Conservation (phyloP, 2,888 invertebrate genomes). For the Tanytarsus gracilentus region DNA sequence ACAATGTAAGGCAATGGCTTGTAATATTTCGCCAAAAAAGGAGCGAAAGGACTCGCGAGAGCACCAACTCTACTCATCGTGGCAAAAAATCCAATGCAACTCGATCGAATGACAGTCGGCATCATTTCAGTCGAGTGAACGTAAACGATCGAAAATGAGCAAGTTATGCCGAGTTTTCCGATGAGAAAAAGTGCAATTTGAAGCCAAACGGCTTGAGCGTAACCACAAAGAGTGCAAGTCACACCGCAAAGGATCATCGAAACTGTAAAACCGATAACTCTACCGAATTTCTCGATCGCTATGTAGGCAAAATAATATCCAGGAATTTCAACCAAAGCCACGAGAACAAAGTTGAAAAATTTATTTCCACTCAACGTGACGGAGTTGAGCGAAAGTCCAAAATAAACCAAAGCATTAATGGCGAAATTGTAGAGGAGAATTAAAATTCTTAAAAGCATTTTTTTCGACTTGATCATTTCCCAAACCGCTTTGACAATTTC, state of each 20-base stretch:
- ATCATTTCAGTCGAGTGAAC: conserved; percentile 56
- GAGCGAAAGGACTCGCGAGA: conserved; percentile 54
- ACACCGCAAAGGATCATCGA: conserved; percentile 40
- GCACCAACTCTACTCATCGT: conserved; percentile 54
- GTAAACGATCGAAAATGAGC: conserved; percentile 52
- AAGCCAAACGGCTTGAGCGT: conserved; percentile 37
- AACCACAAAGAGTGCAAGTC: conserved; percentile 42
- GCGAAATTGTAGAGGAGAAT: conserved; percentile 41
- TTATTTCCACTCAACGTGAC: conserved; percentile 58
- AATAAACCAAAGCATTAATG: conserved; percentile 58
- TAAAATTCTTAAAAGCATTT: neutral
- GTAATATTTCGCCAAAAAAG: conserved; percentile 45
- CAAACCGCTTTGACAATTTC: neutral
- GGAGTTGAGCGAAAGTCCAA: conserved; percentile 58
- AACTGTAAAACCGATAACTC: conserved; percentile 34
- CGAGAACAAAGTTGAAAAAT: conserved; percentile 56
- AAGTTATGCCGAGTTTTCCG: conserved; percentile 52
- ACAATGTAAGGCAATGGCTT: conserved; percentile 9
- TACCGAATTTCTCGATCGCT: conserved; percentile 32
- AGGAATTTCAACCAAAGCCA: conserved; percentile 52
- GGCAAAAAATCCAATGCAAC: conserved; percentile 52
- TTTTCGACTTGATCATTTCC: neutral
- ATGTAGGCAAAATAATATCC: conserved; percentile 45
- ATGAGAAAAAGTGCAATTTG: conserved; percentile 43
- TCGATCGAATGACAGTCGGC: conserved; percentile 51